Percentiles rank a stretch among this genome's conserved stretches.
phyloP scores from a whole-genome alignment of 2,888 invertebrate genomes.

The Ashinkailepas kermadecensis region DNA sequence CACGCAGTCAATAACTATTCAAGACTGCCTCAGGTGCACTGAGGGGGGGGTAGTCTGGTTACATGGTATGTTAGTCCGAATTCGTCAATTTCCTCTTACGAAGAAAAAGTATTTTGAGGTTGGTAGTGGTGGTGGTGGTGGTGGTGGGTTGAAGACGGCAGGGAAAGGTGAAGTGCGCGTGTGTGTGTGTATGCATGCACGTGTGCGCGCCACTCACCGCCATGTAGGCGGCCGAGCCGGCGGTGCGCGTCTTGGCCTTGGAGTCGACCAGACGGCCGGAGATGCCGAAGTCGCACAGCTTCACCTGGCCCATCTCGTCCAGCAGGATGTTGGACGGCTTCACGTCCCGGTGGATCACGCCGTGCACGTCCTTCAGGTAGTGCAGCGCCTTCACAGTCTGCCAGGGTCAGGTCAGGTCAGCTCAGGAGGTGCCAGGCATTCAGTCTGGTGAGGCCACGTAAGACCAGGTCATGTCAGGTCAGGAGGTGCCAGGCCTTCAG shows the following conservation, averaged over 20 bases:
- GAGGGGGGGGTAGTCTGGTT: too few species aligned
- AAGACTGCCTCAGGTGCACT: too few species aligned
- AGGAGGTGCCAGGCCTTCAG: not conserved
- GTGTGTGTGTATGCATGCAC: too few species aligned
- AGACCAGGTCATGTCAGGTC: not conserved
- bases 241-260: conserved; percentile 92
- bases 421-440: conserved; percentile 93
- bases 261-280: conserved; percentile 96
- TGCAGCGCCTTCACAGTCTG: conserved; percentile 92
- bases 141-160: too few species aligned
- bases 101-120: too few species aligned
- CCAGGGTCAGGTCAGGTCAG: conserved; percentile 33
- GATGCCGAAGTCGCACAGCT: conserved; percentile 99
- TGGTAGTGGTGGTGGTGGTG: too few species aligned
- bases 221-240: conserved; percentile 99
- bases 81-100: too few species aligned
- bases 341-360: conserved; percentile 95
- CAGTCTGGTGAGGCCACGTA: conserved; percentile 57
- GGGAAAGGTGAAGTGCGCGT: too few species aligned
- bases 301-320: conserved; percentile 89
- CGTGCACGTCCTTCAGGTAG: conserved; percentile 94
- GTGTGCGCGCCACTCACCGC: conserved; percentile 59
- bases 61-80: too few species aligned
- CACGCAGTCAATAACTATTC: too few species aligned
- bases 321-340: conserved; percentile 98